phyloP scores from a whole-genome alignment of 2,888 invertebrate species.

The Volucella zonaria region DNA sequence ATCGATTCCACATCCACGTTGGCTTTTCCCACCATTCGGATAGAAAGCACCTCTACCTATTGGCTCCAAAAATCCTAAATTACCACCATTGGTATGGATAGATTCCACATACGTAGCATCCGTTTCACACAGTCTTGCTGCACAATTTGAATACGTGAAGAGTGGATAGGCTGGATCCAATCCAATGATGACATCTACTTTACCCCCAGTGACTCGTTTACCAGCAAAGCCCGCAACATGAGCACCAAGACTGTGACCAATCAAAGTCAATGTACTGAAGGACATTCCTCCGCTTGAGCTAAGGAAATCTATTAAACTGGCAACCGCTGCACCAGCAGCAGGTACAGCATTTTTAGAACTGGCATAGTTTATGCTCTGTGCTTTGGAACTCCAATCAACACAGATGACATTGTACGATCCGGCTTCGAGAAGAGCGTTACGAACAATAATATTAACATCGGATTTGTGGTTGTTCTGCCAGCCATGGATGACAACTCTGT shows the following conservation, averaged over 20 bases:
- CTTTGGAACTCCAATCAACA: slow-evolving; percentile 84
- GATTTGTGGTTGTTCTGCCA: slow-evolving; percentile 84
- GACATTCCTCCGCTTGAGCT: slow-evolving; percentile 82
- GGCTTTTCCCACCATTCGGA: slow-evolving; percentile 84
- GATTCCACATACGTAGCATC: slow-evolving; percentile 78
- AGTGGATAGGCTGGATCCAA: slow-evolving; percentile 77
- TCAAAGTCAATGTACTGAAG: slow-evolving; percentile 82
- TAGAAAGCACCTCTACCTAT: slow-evolving; percentile 83
- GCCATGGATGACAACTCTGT: slow-evolving; percentile 83
- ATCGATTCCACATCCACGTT: slow-evolving; percentile 83
- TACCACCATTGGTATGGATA: slow-evolving; percentile 78
- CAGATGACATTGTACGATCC: slow-evolving; percentile 84
- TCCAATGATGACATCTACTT: slow-evolving; percentile 83
- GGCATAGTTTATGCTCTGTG: slow-evolving; percentile 84
- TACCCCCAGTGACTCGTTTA: slow-evolving; percentile 84
- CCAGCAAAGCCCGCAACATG: slow-evolving; percentile 85
- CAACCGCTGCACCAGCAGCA: slow-evolving; percentile 75
- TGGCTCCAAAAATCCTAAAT: slow-evolving; percentile 77
- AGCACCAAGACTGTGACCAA: slow-evolving; percentile 85
- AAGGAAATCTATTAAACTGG: slow-evolving; percentile 79
- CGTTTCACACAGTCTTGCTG: slow-evolving; percentile 73
- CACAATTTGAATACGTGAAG: slow-evolving; percentile 75
- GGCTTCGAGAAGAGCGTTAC: slow-evolving; percentile 83
- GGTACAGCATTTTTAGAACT: slow-evolving; percentile 82
- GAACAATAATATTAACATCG: slow-evolving; percentile 58